Conservation (phyloP, 2,888 invertebrate species). For the Ormyrus labotus region DNA sequence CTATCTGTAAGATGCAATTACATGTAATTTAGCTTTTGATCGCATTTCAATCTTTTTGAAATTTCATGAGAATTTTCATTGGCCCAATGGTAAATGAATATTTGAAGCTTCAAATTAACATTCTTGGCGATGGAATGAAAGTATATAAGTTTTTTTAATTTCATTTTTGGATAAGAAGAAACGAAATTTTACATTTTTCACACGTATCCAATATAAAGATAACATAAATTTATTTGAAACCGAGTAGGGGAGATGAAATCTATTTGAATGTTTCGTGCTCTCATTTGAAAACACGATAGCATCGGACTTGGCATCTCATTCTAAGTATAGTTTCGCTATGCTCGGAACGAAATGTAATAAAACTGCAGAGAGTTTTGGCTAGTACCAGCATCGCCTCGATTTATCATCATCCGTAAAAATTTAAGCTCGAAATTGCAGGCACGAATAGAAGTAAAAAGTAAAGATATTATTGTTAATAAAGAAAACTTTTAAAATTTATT, state of each 20-base stretch:
- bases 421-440: constrained; percentile 6
- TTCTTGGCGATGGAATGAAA: no score
- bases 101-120: no score
- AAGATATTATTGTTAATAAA: neutral
- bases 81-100: no score
- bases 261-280: constrained; percentile 26
- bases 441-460: constrained; percentile 14
- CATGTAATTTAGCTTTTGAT: neutral
- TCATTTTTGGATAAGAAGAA: no score
- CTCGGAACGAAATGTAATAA: constrained; percentile 55
- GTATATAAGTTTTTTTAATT: no score
- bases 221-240: neutral
- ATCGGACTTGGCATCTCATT: constrained; percentile 45
- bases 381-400: constrained; percentile 15
- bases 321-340: constrained; percentile 54
- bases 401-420: constrained; percentile 38
- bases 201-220: no score
- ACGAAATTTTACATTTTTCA: no score
- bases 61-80: no score
- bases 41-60: no score
- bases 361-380: constrained; percentile 49
- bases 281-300: constrained; percentile 35
- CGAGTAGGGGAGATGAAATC: constrained; percentile 1
- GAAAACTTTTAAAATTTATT: no score
- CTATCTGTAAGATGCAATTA: constrained; percentile 75